Base-by-base conservation (phyloP, 1,140 invertebrate genomes). In the Condylostylus longicornis region DNA sequence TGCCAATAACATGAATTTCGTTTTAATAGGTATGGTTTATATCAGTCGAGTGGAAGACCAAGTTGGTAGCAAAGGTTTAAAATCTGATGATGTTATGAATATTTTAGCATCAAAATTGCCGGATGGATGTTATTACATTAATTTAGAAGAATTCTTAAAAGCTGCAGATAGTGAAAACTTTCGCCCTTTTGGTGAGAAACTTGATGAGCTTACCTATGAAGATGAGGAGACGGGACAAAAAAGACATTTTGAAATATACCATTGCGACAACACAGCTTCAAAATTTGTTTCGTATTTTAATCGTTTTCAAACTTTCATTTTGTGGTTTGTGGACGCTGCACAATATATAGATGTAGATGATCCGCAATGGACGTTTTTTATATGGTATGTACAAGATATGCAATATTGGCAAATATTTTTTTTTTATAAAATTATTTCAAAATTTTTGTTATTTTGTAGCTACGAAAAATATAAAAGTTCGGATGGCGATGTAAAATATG, bases 241-340 rank as follows among this genome's bases (percentile, higher is more conserved):
- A 33, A 64, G 71, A 22, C 65, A 67, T 10, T 94, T 84, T 64
- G 83, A 89, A 64, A 72, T 94, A 9, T 93, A 84, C 50, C 73
- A 72, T 48, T 73, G 74, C 50, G 75, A 83, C 48, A 71, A 73
- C 42, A 68, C 65, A 12, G 68, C 68, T 28, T 71, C 74, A 17
- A 74, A 77, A 10, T 95, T 94, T 51, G 53, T 71, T 18, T 68
- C 76, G 12, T 95, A 82, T 57, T 85, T 94, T 54, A 63, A 77
- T 45, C 70, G 82, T 39, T 64, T 97, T 38, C 87, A 95, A 65
- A 89, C 86, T 5, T 91, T 96, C 54, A 65, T 96, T 9, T 59
- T 96, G 36, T 98, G 87, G 81, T 98, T 82, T 54, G 86, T 98
- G 49, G 93, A 97, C 70, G 90, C 85, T 5, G 82, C 82, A 9